Evolutionary conservation across 2,888 invertebrate species (phyloP).

Genomic region (Leptogaster cylindrica): DNA sequence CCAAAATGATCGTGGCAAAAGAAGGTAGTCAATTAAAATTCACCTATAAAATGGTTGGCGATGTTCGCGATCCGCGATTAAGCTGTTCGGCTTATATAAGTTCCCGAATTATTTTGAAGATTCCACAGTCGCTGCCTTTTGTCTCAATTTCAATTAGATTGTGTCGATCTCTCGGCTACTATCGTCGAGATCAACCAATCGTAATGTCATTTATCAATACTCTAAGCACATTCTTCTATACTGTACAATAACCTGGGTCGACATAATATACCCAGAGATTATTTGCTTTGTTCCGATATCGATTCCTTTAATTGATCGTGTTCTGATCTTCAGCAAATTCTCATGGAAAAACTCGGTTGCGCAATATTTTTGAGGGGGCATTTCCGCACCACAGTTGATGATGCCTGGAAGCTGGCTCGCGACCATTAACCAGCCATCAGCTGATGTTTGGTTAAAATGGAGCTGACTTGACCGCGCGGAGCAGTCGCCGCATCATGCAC

Average conservation of each 20-base stretch:
- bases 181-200: constrained; percentile 6
- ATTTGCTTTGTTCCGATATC: constrained; percentile 1
- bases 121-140: not conserved
- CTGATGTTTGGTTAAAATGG: constrained; percentile 31
- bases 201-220: constrained; percentile 21
- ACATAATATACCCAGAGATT: constrained; percentile 9
- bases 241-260: constrained; percentile 5
- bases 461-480: not conserved
- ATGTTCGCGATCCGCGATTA: no score
- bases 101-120: no score
- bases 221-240: not conserved
- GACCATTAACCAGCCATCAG: constrained; percentile 17
- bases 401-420: constrained; percentile 1
- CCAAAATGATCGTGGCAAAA: no score
- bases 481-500: not conserved
- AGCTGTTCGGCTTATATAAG: no score
- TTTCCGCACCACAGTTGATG: not conserved
- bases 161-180: not conserved
- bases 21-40: no score
- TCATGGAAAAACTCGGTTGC: constrained; percentile 14
- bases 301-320: constrained; percentile 31
- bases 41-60: no score
- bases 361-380: not conserved
- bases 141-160: not conserved
- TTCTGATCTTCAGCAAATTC: constrained; percentile 29